These are phyloP conservation scores for Melipona bicolor DNA, from an alignment of 2,888 invertebrate species.

Conservation along the genomic window DNA sequence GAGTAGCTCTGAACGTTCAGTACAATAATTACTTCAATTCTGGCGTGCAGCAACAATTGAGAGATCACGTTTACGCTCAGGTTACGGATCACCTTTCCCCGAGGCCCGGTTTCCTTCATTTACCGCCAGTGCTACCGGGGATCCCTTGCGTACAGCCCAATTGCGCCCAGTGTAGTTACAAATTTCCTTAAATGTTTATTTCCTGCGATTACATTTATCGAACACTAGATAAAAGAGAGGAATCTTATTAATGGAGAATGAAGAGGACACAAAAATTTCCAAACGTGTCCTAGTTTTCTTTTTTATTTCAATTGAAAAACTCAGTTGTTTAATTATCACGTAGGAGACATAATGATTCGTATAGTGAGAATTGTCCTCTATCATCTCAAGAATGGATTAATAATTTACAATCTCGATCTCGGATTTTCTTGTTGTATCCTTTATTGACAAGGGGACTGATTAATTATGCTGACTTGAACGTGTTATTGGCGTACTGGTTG, in stretches of 20 bases:
- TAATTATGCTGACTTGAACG: slow-evolving; percentile 15
- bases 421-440: background rate
- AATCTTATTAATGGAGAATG: too few relatives aligned
- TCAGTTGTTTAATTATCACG: background rate
- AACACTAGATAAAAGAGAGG: background rate
- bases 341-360: background rate
- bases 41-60: slow-evolving; percentile 75
- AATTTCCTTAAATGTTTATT: slow-evolving; percentile 67
- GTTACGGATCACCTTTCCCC: slow-evolving; percentile 66
- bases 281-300: too few relatives aligned
- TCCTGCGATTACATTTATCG: background rate
- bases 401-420: background rate
- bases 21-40: slow-evolving; percentile 77
- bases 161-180: slow-evolving; percentile 80
- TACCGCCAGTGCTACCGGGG: slow-evolving; percentile 79
- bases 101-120: slow-evolving; percentile 68
- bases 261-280: too few relatives aligned
- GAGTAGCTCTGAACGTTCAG: slow-evolving; percentile 73
- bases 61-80: slow-evolving; percentile 74
- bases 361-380: background rate
- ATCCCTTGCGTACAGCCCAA: slow-evolving; percentile 81
- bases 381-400: background rate
- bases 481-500: slow-evolving; percentile 32
- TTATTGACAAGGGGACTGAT: background rate
- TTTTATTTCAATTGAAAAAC: background rate